Conservation (phyloP, 2,797 vertebrate genomes). For the Percopsis omiscomaycus region DNA sequence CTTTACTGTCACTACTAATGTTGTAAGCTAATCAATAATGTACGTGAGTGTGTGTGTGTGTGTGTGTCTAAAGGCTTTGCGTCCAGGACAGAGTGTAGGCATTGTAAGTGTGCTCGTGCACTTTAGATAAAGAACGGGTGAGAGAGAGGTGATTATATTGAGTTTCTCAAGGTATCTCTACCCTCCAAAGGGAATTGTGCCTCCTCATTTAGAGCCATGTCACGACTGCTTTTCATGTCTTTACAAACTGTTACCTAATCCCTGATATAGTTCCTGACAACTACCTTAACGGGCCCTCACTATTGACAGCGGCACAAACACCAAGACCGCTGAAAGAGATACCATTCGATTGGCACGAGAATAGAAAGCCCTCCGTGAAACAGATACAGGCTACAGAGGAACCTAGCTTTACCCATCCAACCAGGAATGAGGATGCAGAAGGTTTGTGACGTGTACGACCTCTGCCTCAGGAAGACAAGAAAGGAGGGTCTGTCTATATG, state of each 20-base stretch:
- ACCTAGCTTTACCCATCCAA: not conserved
- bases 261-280: not conserved
- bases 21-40: slow-evolving; percentile 49
- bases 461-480: slow-evolving; percentile 16
- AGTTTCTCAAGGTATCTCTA: slow-evolving; percentile 20
- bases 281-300: not conserved
- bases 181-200: not conserved
- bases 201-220: slow-evolving; percentile 17
- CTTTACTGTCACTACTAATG: slow-evolving; percentile 17
- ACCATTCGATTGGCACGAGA: not conserved
- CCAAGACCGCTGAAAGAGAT: not conserved
- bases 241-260: slow-evolving; percentile 5
- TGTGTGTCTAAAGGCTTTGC: slow-evolving; percentile 1
- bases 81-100: slow-evolving; percentile 2
- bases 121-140: not conserved
- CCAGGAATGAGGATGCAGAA: too few relatives aligned
- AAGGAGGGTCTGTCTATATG: slow-evolving; percentile 4
- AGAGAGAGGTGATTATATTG: slow-evolving; percentile 7
- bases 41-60: slow-evolving; percentile 19
- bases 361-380: not conserved
- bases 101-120: slow-evolving; percentile 6
- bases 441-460: slow-evolving; percentile 24
- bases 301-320: not conserved
- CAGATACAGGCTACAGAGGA: slow-evolving; percentile 3
- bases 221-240: not conserved